Percentiles rank a stretch among this genome's conserved stretches.
Conservation (phyloP, 2,797 vertebrate species). For the Coccyzus lansbergi region DNA sequence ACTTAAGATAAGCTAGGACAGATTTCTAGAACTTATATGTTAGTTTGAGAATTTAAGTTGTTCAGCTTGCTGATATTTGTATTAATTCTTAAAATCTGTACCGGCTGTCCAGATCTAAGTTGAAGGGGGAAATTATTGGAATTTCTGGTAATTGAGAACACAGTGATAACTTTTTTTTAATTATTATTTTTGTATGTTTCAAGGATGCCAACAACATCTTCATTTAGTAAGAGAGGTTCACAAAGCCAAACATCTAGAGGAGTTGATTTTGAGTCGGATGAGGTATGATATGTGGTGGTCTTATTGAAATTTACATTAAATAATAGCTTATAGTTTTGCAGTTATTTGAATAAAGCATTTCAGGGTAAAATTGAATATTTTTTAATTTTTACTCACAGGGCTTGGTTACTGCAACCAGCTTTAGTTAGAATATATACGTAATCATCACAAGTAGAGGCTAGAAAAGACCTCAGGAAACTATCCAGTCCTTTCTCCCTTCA, state of each 20-base stretch:
- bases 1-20: background rate
- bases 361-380: background rate
- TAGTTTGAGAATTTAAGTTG: background rate
- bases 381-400: background rate
- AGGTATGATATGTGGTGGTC: conserved; percentile 61
- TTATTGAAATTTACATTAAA: too few species aligned
- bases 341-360: background rate
- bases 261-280: conserved; percentile 78
- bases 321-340: background rate
- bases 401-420: background rate
- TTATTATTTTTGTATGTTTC: background rate
- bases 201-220: conserved; percentile 52
- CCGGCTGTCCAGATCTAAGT: background rate
- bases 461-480: background rate
- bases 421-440: background rate
- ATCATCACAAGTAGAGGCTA: background rate
- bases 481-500: background rate
- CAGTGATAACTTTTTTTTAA: background rate
- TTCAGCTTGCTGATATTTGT: background rate
- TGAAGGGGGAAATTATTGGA: background rate
- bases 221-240: conserved; percentile 62
- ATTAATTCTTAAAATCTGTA: background rate
- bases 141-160: background rate
- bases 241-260: conserved; percentile 73
- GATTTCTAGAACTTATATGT: background rate